phyloP scores from a whole-genome alignment of 2,888 invertebrate species.

The Andrena bucephala region DNA sequence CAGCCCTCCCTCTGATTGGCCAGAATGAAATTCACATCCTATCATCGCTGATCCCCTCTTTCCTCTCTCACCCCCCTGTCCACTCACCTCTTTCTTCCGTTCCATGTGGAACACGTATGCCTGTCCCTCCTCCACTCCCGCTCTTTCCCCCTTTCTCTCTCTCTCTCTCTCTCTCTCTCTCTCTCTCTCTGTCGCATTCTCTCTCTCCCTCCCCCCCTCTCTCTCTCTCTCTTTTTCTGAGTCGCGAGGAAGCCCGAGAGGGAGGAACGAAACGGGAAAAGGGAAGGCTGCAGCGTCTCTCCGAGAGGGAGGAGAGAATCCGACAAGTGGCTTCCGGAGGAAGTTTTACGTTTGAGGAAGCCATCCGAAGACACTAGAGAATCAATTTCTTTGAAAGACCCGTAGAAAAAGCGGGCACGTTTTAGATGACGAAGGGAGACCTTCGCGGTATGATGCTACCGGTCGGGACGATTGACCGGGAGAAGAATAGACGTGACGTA shows the following conservation, averaged over 20 bases:
- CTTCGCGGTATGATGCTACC: constrained; percentile 13
- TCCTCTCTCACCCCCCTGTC: background rate
- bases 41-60: constrained; percentile 48
- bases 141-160: background rate
- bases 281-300: constrained; percentile 13
- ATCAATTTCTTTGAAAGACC: constrained; percentile 55
- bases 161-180: constrained; percentile 11
- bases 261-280: constrained; percentile 18
- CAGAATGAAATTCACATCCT: constrained; percentile 69
- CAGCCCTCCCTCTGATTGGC: constrained; percentile 75
- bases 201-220: constrained; percentile 14
- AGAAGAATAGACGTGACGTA: background rate
- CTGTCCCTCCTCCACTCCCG: background rate
- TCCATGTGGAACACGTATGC: background rate
- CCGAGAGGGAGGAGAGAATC: constrained; percentile 59
- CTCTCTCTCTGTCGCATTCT: constrained; percentile 1
- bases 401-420: constrained; percentile 21
- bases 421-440: constrained; percentile 30
- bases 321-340: constrained; percentile 67
- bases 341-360: constrained; percentile 49
- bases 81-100: constrained; percentile 21
- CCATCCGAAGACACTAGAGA: constrained; percentile 48
- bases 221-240: constrained; percentile 31
- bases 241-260: constrained; percentile 6
- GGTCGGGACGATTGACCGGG: constrained; percentile 21